Conservation (phyloP, 1,140 invertebrate species). For the Holotrichia oblita region DNA sequence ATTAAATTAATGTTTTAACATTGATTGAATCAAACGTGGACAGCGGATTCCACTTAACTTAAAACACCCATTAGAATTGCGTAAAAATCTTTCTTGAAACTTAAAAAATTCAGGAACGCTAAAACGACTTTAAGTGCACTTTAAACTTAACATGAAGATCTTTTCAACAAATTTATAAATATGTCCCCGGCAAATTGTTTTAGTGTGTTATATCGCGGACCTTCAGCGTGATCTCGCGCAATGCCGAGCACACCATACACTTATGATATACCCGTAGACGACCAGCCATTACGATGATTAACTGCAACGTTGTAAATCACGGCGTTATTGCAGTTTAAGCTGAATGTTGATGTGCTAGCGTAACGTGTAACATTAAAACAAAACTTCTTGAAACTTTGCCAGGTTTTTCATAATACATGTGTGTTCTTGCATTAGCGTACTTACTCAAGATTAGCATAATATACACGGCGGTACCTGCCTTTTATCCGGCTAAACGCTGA, state of each 20-base stretch:
- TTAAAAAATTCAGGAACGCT: constrained; percentile 15
- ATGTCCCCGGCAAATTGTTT: constrained; percentile 24
- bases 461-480: background rate
- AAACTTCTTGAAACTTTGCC: constrained; percentile 43
- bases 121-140: constrained; percentile 27
- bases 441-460: constrained; percentile 22
- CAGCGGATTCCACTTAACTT: constrained; percentile 16
- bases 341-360: constrained; percentile 42
- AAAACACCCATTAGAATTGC: constrained; percentile 23
- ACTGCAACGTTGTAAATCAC: constrained; percentile 45
- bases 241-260: background rate
- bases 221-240: background rate
- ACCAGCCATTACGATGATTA: constrained; percentile 43
- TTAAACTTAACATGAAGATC: constrained; percentile 12
- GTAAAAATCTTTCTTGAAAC: background rate
- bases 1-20: background rate
- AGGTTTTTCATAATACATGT: constrained; percentile 39
- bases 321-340: constrained; percentile 43
- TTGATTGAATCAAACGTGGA: background rate
- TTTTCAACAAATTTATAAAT: constrained; percentile 35
- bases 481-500: too few species aligned
- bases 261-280: constrained; percentile 11
- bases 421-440: background rate
- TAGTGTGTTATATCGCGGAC: constrained; percentile 13
- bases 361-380: constrained; percentile 44